Conservation (phyloP, 2,113 vertebrate genomes). For the Ramphastos sulfuratus region DNA sequence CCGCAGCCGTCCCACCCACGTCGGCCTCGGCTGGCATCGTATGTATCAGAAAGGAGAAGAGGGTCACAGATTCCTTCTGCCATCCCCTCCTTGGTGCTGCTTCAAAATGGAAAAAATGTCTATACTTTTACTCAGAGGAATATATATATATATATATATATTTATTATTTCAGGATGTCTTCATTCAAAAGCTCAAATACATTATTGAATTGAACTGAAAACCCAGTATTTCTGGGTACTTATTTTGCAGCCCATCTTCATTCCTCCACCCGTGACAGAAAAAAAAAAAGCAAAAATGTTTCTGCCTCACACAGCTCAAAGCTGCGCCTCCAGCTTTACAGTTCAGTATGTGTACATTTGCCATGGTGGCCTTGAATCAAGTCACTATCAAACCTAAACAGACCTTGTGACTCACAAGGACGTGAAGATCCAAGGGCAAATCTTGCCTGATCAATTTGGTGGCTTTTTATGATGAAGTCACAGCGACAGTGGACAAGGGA, state of each 20-base stretch:
- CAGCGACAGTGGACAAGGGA: no score
- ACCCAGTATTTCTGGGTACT: neutral
- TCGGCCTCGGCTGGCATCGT: neutral
- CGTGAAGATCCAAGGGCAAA: neutral
- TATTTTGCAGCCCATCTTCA: neutral
- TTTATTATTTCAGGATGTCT: neutral
- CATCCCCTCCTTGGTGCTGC: fast-evolving
- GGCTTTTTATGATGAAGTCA: no score
- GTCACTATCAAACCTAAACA: neutral
- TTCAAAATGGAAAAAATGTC: neutral
- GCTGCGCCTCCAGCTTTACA: fast-evolving
- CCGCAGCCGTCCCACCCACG: fast-evolving
- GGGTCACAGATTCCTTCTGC: no score
- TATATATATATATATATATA: no score
- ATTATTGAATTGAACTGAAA: neutral
- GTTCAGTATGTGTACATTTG: fast-evolving
- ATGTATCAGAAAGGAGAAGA: no score
- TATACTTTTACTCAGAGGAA: neutral
- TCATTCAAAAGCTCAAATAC: neutral
- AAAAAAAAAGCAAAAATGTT: no score
- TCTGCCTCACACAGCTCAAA: neutral
- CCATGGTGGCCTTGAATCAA: fast-evolving
- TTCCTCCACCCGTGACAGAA: no score
- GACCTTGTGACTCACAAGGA: neutral
- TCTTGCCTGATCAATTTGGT: no score